Evolutionary conservation across 2,797 vertebrate species (phyloP), one percentile per base, ranked within the genome.

Genomic region (Lindbergichthys nudifrons): DNA sequence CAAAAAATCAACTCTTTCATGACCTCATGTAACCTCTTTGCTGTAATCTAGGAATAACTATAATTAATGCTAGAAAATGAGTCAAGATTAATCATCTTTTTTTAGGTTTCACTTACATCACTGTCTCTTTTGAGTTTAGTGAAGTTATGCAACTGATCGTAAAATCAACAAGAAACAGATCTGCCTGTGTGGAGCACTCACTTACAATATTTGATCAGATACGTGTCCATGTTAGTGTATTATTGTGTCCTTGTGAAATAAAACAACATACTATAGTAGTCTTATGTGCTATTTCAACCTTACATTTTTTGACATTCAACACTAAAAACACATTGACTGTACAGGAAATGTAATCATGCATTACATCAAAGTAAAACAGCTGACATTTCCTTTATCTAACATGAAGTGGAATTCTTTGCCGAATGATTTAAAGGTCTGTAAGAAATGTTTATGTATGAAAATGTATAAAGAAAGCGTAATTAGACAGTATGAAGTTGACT

Each of bases 1-100:
- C n/a, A n/a, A n/a, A n/a, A n/a, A n/a, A n/a, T 12, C 30, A 13
- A 4, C 19, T 58, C 6, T 43, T 30, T 64, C 36, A 0, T 64
- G 41, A 54, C 45, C 60, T 67, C 1, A 1, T 59, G 58, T 67
- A 6, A 30, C 48, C 64, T 54, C 15, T 50, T 57, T 23, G 1
- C 18, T 58, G 51, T 52, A 15, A 66, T 52, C 46, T 26, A 78
- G 65, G 30, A 63, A 63, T 62, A 63, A 67, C 63, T 36, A 36
- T 36, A 42, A 66, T 43, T 30, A n/a, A 57, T 32, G 19, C 16
- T 26, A 30, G 5, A 58, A 26, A 4, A 43, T 42, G 3, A 62
- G 19, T 26, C 45, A 30, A 9, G 39, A 62, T 62, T 39, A 19
- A 6, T 26, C 26, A 32, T 73, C 48, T 70, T 52, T 52, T 74